Conservation (phyloP, 1,140 invertebrate genomes). For the Anastatus disparis region DNA sequence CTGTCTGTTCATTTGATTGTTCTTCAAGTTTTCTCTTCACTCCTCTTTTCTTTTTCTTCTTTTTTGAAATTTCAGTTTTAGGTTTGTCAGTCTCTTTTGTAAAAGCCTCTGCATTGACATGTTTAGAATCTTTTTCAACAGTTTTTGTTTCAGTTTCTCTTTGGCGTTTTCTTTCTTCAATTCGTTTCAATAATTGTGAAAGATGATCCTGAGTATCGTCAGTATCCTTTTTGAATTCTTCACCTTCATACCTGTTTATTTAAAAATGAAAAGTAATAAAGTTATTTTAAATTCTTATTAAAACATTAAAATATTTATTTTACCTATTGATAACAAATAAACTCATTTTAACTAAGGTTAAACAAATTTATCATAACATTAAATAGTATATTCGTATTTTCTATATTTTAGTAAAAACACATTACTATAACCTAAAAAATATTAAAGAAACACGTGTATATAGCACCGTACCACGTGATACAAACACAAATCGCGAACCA, state of each 20-base stretch:
- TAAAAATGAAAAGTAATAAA: constrained; percentile 12
- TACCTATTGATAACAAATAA: constrained; percentile 69
- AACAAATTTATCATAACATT: too few relatives aligned
- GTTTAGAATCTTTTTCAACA: constrained; percentile 29
- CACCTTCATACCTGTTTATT: constrained; percentile 62
- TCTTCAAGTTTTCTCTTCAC: constrained; percentile 8
- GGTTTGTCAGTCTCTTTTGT: background rate
- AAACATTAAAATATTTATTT: background rate
- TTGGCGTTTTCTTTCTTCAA: constrained; percentile 68
- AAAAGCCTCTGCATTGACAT: constrained; percentile 28
- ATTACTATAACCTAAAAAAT: background rate
- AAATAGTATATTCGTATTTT: too few relatives aligned
- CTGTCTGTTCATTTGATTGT: background rate
- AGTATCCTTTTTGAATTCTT: constrained; percentile 56
- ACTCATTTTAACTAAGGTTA: constrained; percentile 63
- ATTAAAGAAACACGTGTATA: background rate
- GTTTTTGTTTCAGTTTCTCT: constrained; percentile 41
- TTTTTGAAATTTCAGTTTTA: constrained; percentile 24
- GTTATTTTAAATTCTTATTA: background rate
- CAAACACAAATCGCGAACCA: too few relatives aligned
- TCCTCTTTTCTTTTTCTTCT: constrained; percentile 38
- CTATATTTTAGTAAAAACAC: too few relatives aligned
- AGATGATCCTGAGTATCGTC: constrained; percentile 69
- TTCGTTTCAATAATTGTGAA: constrained; percentile 69
- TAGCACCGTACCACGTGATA: too few relatives aligned